Base-by-base conservation (phyloP, 2,888 invertebrate species). In the Diloba caeruleocephala region DNA sequence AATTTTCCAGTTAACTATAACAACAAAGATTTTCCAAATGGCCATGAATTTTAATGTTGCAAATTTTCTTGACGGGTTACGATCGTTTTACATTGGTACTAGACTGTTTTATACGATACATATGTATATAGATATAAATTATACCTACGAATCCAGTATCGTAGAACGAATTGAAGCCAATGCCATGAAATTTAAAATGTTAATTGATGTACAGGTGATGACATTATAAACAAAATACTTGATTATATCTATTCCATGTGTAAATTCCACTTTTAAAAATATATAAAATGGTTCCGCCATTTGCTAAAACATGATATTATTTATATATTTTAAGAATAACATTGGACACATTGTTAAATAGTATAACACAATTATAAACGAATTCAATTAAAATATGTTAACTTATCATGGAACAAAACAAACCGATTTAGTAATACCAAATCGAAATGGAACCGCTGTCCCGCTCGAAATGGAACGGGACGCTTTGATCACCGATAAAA, bases 11-110 rank as follows among this genome's bases (percentile, higher is more conserved):
- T 71, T 70, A 61, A 60, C 57, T 56, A 54, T 54, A 58, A 41
- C 44, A 45, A 51, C 38, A 38, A 46, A 49, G 45, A 54, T 70
- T 53, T 64, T 43, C 37, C 46, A 46, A 61, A 71, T 59, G 74
- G 34, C 65, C 65, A 59, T 71, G 71, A 65, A 64, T 61, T 56
- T 63, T 52, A 64, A 57, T 49, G 38, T 39, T 45, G 46, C 41
- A 29, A 52, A 57, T 37, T 53, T 61, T 59, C 59, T 57, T 56
- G 49, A 37, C 48, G 39, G 23, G 26, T 49, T 56, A 50, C 44
- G 57, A 54, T 43, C 41, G 48, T 55, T 64, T 59, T 58, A 62
- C 45, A 50, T 61, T 17, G 10, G 38, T 21, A 34, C 45, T 53
- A 48, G 32, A 51, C 45, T 59, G 33, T 41, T 49, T 33, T 21